Evolutionary conservation across 2,888 invertebrate species (phyloP).

Genomic region (Cryptocephalus moraei): DNA sequence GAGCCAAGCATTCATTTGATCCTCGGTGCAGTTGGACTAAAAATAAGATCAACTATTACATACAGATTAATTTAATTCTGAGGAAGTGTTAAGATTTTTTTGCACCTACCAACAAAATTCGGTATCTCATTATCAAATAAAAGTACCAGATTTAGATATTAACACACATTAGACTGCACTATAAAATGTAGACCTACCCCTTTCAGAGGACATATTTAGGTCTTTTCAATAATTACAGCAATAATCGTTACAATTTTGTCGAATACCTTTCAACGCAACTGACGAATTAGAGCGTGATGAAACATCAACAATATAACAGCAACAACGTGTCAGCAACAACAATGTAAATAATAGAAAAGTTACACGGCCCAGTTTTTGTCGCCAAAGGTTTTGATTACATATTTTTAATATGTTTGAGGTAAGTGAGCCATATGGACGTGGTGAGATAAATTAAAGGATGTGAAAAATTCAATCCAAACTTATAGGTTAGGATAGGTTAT

Average conservation of each 20-base stretch:
- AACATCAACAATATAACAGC: constrained; percentile 38
- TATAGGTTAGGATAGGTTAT: too few relatives aligned
- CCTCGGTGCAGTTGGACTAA: too few relatives aligned
- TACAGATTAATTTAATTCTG: too few relatives aligned
- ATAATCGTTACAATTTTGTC: neutral
- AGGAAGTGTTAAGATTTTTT: too few relatives aligned
- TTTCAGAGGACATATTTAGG: neutral
- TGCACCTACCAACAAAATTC: neutral
- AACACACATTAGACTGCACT: neutral
- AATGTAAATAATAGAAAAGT: constrained; percentile 28
- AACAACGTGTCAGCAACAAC: constrained; percentile 38
- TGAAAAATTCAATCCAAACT: too few relatives aligned
- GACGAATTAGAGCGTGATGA: constrained; percentile 9
- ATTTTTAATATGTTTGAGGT: too few relatives aligned
- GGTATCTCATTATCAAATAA: neutral
- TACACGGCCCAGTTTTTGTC: constrained; percentile 17
- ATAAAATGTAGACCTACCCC: neutral
- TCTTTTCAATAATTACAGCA: neutral
- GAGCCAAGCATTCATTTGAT: too few relatives aligned
- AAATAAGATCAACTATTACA: too few relatives aligned
- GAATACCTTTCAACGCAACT: constrained; percentile 1
- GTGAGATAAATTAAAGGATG: too few relatives aligned
- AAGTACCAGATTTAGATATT: neutral
- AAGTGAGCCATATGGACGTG: too few relatives aligned
- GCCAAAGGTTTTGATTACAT: too few relatives aligned